Percentiles rank a stretch among this genome's conserved stretches.
Conservation (phyloP, 2,888 invertebrate genomes). For the Drosophila recens region DNA sequence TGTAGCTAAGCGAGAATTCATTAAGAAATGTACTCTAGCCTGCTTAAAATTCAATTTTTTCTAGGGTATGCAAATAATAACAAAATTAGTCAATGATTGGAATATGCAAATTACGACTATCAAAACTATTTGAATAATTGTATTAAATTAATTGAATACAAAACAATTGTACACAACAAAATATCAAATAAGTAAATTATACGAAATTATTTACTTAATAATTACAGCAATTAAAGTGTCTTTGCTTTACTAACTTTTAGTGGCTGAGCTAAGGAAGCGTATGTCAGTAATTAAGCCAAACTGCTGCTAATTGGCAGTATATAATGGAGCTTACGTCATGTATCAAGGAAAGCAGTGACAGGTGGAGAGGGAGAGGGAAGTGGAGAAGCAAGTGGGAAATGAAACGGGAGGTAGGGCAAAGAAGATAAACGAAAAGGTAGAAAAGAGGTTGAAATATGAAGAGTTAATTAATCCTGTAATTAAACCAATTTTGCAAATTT, state of each 20-base stretch:
- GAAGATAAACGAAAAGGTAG: background rate
- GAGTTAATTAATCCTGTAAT: background rate
- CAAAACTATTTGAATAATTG: conserved; percentile 4
- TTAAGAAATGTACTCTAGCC: too few relatives aligned
- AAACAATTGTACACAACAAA: conserved; percentile 11
- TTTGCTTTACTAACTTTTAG: background rate
- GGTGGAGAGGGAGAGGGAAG: background rate
- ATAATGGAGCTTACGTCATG: background rate
- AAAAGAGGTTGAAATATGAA: background rate
- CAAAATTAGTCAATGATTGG: conserved; percentile 24
- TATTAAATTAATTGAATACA: conserved; percentile 10
- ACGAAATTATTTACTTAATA: background rate
- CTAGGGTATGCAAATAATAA: conserved; percentile 9
- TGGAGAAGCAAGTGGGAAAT: background rate
- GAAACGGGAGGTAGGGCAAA: background rate
- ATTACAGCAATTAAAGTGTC: background rate
- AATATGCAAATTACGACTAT: conserved; percentile 48
- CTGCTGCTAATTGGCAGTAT: background rate
- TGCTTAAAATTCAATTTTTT: too few relatives aligned
- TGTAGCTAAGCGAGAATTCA: too few relatives aligned
- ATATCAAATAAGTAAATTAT: background rate
- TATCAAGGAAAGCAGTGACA: background rate
- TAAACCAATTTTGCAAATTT: background rate
- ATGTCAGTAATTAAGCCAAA: background rate
- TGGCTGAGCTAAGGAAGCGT: background rate